phyloP scores from a whole-genome alignment of 2,113 vertebrate species.

The Bos indicus region DNA sequence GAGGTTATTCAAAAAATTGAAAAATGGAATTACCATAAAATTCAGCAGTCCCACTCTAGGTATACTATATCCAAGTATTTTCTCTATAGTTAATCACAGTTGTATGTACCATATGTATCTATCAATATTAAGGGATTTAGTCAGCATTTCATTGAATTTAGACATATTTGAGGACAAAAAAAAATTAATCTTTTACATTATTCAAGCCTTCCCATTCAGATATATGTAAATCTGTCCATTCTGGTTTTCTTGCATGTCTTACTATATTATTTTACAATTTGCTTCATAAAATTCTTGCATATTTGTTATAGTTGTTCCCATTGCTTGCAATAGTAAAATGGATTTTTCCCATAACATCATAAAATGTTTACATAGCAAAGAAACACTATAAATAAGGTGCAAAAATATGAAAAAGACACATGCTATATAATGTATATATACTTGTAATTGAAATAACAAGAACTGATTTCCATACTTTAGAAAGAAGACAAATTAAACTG shows the following conservation, averaged over 20 bases:
- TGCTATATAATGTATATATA: background rate
- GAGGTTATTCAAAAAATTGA: background rate
- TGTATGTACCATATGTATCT: background rate
- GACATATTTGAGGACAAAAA: background rate
- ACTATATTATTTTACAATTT: background rate
- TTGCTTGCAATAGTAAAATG: background rate
- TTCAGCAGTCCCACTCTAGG: background rate
- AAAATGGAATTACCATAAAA: background rate
- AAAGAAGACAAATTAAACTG: background rate
- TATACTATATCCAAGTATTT: background rate
- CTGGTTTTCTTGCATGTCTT: background rate
- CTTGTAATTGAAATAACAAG: background rate
- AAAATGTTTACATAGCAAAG: background rate
- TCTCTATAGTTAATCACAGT: background rate
- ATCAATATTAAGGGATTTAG: background rate
- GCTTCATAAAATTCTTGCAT: background rate
- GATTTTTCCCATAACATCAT: background rate
- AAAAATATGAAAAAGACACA: background rate
- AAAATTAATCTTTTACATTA: background rate
- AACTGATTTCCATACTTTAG: background rate
- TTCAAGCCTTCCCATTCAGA: background rate
- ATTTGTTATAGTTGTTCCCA: background rate
- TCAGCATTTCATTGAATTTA: background rate
- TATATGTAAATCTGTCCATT: background rate
- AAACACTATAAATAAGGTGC: background rate